Evolutionary conservation across 2,113 vertebrate species (phyloP).

Genomic region (Channa argus): DNA sequence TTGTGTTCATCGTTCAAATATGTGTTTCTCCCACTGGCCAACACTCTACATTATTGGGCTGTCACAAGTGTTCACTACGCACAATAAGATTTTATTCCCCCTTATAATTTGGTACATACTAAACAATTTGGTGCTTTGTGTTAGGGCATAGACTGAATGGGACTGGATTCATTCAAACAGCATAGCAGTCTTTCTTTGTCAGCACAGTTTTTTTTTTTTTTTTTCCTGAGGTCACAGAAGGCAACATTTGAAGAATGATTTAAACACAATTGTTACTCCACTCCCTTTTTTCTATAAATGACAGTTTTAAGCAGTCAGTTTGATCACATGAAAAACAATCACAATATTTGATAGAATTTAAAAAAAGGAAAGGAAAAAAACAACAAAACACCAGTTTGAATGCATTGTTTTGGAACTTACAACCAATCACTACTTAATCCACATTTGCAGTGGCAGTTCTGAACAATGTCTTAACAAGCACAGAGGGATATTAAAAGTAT

Average conservation of each 20-base stretch:
- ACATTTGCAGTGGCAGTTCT: conserved; percentile 65
- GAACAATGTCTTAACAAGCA: conserved; percentile 66
- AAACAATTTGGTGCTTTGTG: conserved; percentile 52
- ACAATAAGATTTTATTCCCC: conserved; percentile 17
- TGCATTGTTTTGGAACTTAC: conserved; percentile 54
- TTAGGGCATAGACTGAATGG: conserved; percentile 6
- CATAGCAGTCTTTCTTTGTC: conserved; percentile 39
- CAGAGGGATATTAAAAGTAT: conserved; percentile 68
- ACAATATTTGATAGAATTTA: conserved; percentile 17
- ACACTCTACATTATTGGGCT: conserved; percentile 54
- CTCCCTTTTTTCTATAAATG: conserved; percentile 9
- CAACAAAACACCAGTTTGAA: conserved; percentile 21
- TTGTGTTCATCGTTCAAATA: conserved; percentile 11
- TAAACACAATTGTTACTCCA: conserved; percentile 18
- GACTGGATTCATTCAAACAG: conserved; percentile 38
- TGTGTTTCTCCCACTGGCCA: conserved; percentile 40
- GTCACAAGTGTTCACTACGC: conserved; percentile 43
- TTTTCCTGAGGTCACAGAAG: conserved; percentile 23
- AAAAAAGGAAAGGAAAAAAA: neutral
- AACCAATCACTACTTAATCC: conserved; percentile 58
- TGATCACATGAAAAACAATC: conserved; percentile 40
- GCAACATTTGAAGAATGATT: conserved; percentile 36
- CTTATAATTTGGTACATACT: conserved; percentile 32
- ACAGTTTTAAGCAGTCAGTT: conserved; percentile 28
- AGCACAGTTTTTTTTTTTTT: conserved; percentile 19